These are phyloP conservation scores for Elgonia sp. DNA, from an alignment of 2,888 invertebrate species.

Conservation along the genomic window DNA sequence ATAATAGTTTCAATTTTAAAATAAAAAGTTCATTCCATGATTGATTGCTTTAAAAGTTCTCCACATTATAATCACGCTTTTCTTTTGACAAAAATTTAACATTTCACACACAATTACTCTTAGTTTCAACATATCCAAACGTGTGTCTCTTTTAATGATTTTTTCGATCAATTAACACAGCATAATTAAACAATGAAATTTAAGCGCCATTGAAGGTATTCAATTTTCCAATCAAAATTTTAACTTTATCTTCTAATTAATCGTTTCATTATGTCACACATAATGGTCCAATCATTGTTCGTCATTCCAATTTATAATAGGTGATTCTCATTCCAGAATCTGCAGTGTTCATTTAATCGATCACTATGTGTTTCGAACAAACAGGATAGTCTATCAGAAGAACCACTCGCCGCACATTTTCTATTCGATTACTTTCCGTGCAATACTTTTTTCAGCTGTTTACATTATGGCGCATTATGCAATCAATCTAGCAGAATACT, in stretches of 20 bases:
- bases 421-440: too few relatives aligned
- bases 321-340: constrained; percentile 23
- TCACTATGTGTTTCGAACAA: constrained; percentile 21
- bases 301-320: constrained; percentile 37
- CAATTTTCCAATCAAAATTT: constrained; percentile 55
- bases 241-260: constrained; percentile 57
- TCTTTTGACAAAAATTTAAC: not conserved
- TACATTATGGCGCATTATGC: constrained; percentile 10
- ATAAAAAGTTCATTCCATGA: too few relatives aligned
- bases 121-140: not conserved
- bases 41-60: too few relatives aligned
- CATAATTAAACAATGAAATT: constrained; percentile 45
- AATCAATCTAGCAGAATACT: constrained; percentile 19
- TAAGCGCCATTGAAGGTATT: constrained; percentile 32
- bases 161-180: constrained; percentile 49
- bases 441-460: constrained; percentile 8
- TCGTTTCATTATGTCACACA: constrained; percentile 54
- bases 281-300: constrained; percentile 54
- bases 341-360: constrained; percentile 43
- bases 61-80: not conserved
- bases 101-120: not conserved
- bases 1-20: too few relatives aligned
- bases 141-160: not conserved
- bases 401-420: too few relatives aligned
- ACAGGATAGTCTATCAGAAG: not conserved